Base-by-base conservation (phyloP, 2,888 invertebrate genomes). In the Ecdyonurus torrentis region DNA sequence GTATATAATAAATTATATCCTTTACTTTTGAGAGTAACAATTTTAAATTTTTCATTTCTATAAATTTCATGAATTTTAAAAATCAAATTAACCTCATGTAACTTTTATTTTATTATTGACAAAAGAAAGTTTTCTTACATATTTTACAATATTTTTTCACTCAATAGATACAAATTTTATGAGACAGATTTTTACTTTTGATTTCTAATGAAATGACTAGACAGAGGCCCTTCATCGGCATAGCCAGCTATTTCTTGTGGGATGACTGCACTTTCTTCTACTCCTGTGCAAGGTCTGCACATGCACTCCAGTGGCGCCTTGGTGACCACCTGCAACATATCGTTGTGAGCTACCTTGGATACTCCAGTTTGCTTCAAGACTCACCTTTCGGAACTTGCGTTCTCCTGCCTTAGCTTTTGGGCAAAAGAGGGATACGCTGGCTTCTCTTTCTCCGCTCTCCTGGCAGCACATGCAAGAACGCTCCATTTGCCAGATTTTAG, bases 401-500 rank as follows among this genome's bases (percentile, higher is more conserved):
- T 91, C 90, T 66, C 91, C 91, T 64, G 83, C 85, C 71, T 89
- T 89, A 18, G 91, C 89, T 74, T 91, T 91, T 1, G 93, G 93
- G 72, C 94, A 95, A 73, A 87, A 89, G 25, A 94, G 76, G 5
- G 91, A 86, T 10, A 94, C 91, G 20, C 87, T 85, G 1, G 93
- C 93, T 75, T 93, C 93, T 67, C 93, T 79, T 76, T 93, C 91
- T 2, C 92, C 92, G 68, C 91, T 91, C 74, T 94, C 94, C 75
- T 94, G 93, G 72, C 94, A 95, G 74, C 94, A 95, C 84, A 92
- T 94, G 72, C 94, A 94, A 1, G 91, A 91, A 25, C 94, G 80
- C 75, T 94, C 93, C 87, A 93, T 92, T 81, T 93, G 93, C 93
- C 93, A 94, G 72, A 93, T 89, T 81, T 93, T 93, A 69, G 91